Evolutionary conservation across 2,888 invertebrate genomes (phyloP), one percentile per base, ranked within the genome.

Genomic region (Helobdella robusta): DNA sequence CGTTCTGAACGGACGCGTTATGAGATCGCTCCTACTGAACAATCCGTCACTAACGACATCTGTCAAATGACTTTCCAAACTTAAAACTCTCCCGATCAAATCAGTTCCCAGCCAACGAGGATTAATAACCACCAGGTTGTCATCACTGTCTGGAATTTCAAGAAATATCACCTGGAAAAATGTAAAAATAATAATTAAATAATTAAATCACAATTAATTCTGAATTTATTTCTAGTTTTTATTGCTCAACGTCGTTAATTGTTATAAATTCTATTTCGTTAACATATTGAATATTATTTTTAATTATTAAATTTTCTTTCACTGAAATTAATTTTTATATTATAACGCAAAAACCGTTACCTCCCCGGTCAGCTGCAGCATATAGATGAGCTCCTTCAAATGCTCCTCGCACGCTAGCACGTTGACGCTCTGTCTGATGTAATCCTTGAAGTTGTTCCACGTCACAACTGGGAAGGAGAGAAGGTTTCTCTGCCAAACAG

Each of bases 71-170:
- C 4, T 18, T 8, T 30, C 32, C 30, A n/a, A n/a, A 30, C 32
- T 32, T 67, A 88, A 78, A 54, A 88, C 80, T 75, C 85, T 84
- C 2, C 87, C 87, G 62, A 87, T 80, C 28, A 87, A 81, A 71
- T 85, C 84, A 32, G 80, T 79, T 75, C 86, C 86, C 61, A 87
- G 79, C 87, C 87, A 87, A 66, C 83, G 82, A 1, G 86, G 84
- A 72, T 82, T 84, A 65, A 87, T 77, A 28, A 87, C 84, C 18
- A 87, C 82, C 67, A 86, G 80, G 76, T 87, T 84, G 34, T 83
- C 82, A 50, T 73, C 74, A 48, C 79, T 77, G 11, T 44, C 35
- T 32, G 81, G 81, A 68, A 83, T 79, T 66, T 84, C 83, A 67
- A 85, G 78, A 70, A 84, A 85, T 36, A 85, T 78, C 61, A 84